A percentile compares a stretch with the other conserved stretches of the same genome.
Conservation (phyloP, 2,113 vertebrate species). For the Gopherus flavomarginatus region DNA sequence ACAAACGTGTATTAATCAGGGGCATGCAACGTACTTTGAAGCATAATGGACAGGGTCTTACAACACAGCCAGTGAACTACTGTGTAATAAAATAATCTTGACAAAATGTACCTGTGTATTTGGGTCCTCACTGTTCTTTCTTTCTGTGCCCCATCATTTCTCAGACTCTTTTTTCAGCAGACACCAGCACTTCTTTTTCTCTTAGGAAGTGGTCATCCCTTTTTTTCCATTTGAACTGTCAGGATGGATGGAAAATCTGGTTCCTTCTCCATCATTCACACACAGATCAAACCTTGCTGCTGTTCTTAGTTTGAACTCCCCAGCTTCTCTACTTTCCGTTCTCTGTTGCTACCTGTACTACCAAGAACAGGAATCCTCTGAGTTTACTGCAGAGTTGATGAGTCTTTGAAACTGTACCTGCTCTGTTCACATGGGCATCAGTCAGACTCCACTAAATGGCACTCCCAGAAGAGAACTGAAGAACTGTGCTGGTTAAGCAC, state of each 20-base stretch:
- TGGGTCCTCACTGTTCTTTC: neutral
- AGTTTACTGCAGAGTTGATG: neutral
- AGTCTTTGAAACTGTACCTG: neutral
- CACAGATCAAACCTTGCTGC: neutral
- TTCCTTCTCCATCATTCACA: neutral
- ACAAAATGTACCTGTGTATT: neutral
- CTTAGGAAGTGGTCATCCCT: neutral
- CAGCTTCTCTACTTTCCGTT: neutral
- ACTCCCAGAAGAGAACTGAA: rapidly evolving
- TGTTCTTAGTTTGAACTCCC: rapidly evolving
- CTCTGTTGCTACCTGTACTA: neutral
- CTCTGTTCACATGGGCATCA: neutral
- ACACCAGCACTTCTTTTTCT: neutral
- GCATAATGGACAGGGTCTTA: neutral
- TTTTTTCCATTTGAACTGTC: neutral
- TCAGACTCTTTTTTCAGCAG: rapidly evolving
- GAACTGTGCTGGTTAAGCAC: neutral
- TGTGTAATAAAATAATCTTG: neutral
- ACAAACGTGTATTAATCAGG: rapidly evolving
- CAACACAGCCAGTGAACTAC: neutral
- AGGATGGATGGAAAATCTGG: neutral
- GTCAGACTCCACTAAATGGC: neutral
- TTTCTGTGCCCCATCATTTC: neutral
- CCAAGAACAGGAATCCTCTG: rapidly evolving
- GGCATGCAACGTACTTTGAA: neutral